phyloP scores from a whole-genome alignment of 1,140 invertebrate species.

The Megalonaias nervosa region DNA sequence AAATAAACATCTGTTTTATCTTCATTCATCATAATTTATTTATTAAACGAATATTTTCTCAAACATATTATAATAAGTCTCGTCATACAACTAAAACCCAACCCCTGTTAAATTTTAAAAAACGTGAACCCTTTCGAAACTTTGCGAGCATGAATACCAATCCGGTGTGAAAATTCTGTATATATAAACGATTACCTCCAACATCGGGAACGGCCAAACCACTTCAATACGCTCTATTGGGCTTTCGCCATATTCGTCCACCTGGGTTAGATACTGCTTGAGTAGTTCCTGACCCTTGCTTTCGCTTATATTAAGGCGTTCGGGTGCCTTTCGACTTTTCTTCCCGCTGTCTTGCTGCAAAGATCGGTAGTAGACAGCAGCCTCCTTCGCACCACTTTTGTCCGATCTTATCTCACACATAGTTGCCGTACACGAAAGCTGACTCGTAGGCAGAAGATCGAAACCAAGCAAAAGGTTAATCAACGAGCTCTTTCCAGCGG shows the following conservation, averaged over 20 bases:
- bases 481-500: conserved; percentile 51
- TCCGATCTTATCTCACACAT: conserved; percentile 54
- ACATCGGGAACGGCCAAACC: conserved; percentile 49
- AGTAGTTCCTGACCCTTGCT: neutral
- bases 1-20: too few relatives aligned
- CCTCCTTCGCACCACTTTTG: conserved; percentile 22
- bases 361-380: conserved; percentile 27
- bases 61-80: too few relatives aligned
- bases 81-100: too few relatives aligned
- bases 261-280: conserved; percentile 20
- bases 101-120: too few relatives aligned
- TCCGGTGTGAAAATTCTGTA: too few relatives aligned
- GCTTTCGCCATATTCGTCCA: conserved; percentile 34
- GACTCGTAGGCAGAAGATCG: conserved; percentile 46
- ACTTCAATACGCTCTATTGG: conserved; percentile 46
- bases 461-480: conserved; percentile 53
- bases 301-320: conserved; percentile 11
- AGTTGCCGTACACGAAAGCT: conserved; percentile 49
- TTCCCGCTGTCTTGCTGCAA: neutral
- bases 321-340: conserved; percentile 13
- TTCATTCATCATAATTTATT: too few relatives aligned
- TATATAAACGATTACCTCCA: conserved; percentile 36
- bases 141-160: too few relatives aligned
- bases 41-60: too few relatives aligned
- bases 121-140: too few relatives aligned